Evolutionary conservation across 2,797 vertebrate species (phyloP).

Genomic region (Falco cherrug): DNA sequence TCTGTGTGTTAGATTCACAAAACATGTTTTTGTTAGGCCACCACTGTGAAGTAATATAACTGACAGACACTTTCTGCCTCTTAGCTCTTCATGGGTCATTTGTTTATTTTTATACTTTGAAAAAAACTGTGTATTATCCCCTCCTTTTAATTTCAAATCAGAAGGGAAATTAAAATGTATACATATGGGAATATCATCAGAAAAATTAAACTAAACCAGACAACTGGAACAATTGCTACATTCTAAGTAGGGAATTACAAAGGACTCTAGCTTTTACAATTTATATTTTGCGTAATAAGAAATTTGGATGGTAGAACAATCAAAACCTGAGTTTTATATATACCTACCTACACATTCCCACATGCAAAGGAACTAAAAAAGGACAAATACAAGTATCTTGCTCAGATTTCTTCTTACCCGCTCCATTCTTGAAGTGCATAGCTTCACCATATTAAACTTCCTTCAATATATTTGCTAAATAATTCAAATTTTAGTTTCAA

Average conservation of each 20-base stretch:
- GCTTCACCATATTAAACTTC: neutral
- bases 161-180: slow-evolving; percentile 31
- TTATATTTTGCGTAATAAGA: neutral
- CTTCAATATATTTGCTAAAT: neutral
- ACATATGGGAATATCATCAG: slow-evolving; percentile 1
- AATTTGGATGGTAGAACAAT: neutral
- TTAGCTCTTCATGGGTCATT: slow-evolving; percentile 79
- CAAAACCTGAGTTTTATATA: neutral
- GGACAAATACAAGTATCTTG: neutral
- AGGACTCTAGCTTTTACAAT: neutral
- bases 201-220: slow-evolving; percentile 9
- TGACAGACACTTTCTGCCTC: slow-evolving; percentile 94
- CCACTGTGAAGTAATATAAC: slow-evolving; percentile 86
- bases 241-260: neutral
- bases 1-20: slow-evolving; percentile 88
- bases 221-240: neutral
- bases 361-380: neutral
- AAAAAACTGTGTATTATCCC: slow-evolving; percentile 62
- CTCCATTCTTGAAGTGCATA: neutral
- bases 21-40: slow-evolving; percentile 92
- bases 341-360: neutral
- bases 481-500: neutral
- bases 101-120: slow-evolving; percentile 79
- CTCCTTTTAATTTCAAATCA: slow-evolving; percentile 61
- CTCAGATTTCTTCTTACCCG: neutral